Conservation (phyloP, 1,140 invertebrate genomes). For the Cotesia vestalis region DNA sequence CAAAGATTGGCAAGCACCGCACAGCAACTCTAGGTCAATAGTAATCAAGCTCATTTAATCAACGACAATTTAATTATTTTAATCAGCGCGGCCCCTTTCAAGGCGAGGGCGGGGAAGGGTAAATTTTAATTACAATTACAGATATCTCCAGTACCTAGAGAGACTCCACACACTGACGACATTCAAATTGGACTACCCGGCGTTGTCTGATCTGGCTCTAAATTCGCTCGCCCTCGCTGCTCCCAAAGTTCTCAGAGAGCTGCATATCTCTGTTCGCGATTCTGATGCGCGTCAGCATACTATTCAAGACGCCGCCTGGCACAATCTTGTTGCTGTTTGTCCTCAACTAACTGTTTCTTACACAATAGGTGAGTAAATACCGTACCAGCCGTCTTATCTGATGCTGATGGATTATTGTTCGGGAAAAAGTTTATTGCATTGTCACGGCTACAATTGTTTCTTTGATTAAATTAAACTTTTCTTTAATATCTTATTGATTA, state of each 20-base stretch:
- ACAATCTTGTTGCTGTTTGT: conserved; percentile 54
- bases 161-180: conserved; percentile 51
- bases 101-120: no score
- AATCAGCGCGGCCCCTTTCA: not conserved
- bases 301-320: conserved; percentile 56
- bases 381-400: no score
- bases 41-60: conserved; percentile 17
- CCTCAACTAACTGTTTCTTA: conserved; percentile 58
- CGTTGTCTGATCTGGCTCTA: conserved; percentile 59
- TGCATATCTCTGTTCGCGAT: conserved; percentile 57
- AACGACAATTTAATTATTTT: conserved; percentile 26
- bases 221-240: conserved; percentile 52
- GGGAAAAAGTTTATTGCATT: no score
- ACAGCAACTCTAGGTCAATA: conserved; percentile 56
- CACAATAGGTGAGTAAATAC: conserved; percentile 52
- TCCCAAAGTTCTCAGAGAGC: conserved; percentile 46
- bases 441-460: no score
- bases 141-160: conserved; percentile 55
- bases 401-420: no score
- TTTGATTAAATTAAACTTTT: no score
- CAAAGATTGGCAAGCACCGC: conserved; percentile 58
- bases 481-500: no score
- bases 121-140: conserved; percentile 31
- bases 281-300: conserved; percentile 60
- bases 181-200: conserved; percentile 61